Evolutionary conservation across 1,140 invertebrate species (phyloP), one percentile per base, ranked within the genome.

Genomic region (Dryas iulia): DNA sequence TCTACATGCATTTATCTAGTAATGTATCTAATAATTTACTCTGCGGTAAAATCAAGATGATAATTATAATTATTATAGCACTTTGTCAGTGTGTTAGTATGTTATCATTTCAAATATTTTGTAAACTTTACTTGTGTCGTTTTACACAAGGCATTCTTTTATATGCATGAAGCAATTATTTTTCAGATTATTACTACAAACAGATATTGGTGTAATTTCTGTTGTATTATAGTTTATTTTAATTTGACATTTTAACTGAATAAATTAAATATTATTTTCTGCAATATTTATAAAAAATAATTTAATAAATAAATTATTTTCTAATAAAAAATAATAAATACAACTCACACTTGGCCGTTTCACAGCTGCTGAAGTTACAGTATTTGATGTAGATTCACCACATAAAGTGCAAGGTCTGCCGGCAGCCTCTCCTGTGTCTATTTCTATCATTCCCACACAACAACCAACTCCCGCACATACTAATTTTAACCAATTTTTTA

Each of bases 401-500:
- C 89, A 92, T n/a, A 84, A 79, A 21, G 79, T 79, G 62, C 83
- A 92, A 26, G 82, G 83, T 75, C 81, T 82, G 59, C 81, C 80
- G 14, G 83, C 79, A 74, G 83, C 80, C 61, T 92, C 91, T 0
- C 85, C 86, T 1, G 82, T 77, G 47, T 90, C 90, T 61, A 92
- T 74, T 52, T 88, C 87, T 64, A 92, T 86, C 81, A 92, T 83
- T 8, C 88, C 89, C 26, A 89, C 72, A 72, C 91, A 92, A 57
- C 81, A 88, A 1, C 87, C 90, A 11, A 91, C 77, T 26, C 87
- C 85, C 68, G 71, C 73, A 68, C 90, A 89, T 0, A 92, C 70
- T 31, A 82, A 65, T 71, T 92, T 92, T 12, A 92, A 74, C 90
- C 90, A 92, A 64, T 85, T 87, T 47, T 89, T 91, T 24, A 91